These are phyloP conservation scores for Valencia hispanica DNA, from an alignment of 2,797 vertebrate genomes.

Conservation along the genomic window DNA sequence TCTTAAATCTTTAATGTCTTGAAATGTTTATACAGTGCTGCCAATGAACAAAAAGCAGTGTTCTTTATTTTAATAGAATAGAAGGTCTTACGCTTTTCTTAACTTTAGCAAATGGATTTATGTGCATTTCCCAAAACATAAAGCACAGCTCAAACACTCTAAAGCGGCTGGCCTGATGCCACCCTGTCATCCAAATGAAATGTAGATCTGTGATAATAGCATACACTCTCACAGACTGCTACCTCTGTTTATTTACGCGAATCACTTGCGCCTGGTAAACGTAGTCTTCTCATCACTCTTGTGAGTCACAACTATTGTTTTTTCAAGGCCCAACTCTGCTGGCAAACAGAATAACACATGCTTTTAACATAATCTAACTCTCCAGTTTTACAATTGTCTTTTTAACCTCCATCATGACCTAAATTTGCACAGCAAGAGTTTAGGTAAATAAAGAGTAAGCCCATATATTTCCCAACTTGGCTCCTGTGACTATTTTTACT, in stretches of 20 bases:
- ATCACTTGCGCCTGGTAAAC: conserved; percentile 61
- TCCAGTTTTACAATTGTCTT: conserved; percentile 43
- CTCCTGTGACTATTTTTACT: conserved; percentile 22
- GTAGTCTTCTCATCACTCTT: conserved; percentile 48
- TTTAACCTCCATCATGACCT: conserved; percentile 47
- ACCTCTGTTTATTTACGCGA: conserved; percentile 58
- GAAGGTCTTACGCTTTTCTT: conserved; percentile 46
- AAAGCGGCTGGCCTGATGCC: conserved; percentile 64
- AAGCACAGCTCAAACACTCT: conserved; percentile 44
- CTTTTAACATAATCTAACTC: conserved; percentile 48
- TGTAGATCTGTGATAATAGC: conserved; percentile 72
- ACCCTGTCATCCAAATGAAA: conserved; percentile 65
- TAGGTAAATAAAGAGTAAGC: conserved; percentile 30
- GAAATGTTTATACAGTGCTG: conserved; percentile 17
- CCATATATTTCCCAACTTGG: conserved; percentile 8
- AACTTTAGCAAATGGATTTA: conserved; percentile 58
- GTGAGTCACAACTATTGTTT: conserved; percentile 25
- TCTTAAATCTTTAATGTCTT: conserved; percentile 12
- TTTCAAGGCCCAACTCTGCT: conserved; percentile 17
- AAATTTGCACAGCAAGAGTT: conserved; percentile 13
- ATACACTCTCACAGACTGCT: conserved; percentile 59
- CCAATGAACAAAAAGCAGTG: conserved; percentile 17
- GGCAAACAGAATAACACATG: conserved; percentile 39
- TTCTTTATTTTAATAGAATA: conserved; percentile 39
- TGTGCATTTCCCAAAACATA: conserved; percentile 56